Evolutionary conservation across 2,888 invertebrate species (phyloP), one percentile per base, ranked within the genome.

Genomic region (Caenorhabditis sinica): DNA sequence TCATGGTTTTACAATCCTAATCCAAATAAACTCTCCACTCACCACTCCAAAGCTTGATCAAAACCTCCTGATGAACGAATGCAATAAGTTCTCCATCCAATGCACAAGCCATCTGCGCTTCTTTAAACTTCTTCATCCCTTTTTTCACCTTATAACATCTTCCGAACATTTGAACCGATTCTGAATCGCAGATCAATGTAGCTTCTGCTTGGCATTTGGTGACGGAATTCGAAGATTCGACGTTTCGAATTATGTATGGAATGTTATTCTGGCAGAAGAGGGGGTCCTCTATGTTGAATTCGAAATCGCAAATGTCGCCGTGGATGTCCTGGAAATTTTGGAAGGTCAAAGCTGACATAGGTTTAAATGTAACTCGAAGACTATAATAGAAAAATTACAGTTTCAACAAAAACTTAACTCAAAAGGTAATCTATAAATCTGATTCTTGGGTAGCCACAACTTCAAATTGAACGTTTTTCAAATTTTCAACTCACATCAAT

Each of bases 21-120:
- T n/a, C n/a, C n/a, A n/a, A n/a, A n/a, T n/a, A 51, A 23, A 51
- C 2, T n/a, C n/a, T 17, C 2, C 9, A 51, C 23, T n/a, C 4
- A 53, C 56, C 56, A 56, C 28, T 15, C 56, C 56, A 56, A 28
- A 28, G 28, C 25, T 23, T 25, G 23, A 56, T 56, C 28, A 56
- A 13, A 1, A 28, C 25, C 15, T 56, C 56, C 15, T 28, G 56
- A 56, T 56, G 28, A 56, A 56, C 23, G 2, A 28, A 28, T 25
- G 56, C 25, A 25, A 25, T 15, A 0, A 11, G 6, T 8, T 5
- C 28, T 28, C 28, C 28, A 4, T 56, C 15, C 13, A 28, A 3
- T 1, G 9, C 20, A 28, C 56, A 56, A 15, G 1, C 6, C 3
- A 13, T 9, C 6, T 28, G 13, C 0, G 56, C 56, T 28, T 56